Base-by-base conservation (phyloP, 1,140 invertebrate genomes). In the Ridgeia piscesae region DNA sequence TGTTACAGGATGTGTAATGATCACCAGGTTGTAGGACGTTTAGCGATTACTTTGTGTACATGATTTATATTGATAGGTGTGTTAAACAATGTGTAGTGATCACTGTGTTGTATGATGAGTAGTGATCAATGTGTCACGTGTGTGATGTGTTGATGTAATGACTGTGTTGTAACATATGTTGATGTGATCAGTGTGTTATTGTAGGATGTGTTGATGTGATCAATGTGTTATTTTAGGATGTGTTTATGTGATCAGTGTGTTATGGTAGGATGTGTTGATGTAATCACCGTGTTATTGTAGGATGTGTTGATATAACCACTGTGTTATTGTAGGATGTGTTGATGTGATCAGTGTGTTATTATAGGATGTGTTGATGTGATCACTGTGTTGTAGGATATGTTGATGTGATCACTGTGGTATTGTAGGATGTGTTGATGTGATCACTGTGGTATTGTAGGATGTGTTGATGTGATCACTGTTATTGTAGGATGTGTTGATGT, bases 181-280 rank as follows among this genome's bases (percentile, higher is more conserved):
- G 58, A 6, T 77, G 58, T 77, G 58, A 77, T 77, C 58, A 31
- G 8, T 77, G 58, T 77, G 58, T 77, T n/a, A n/a, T n/a, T 77
- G 27, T 77, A 77, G 58, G 58, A 77, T 77, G 58, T 77, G 58
- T 77, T 77, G 58, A 77, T 77, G 58, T 77, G 58, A 77, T 77
- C 17, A 77, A 6, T 77, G 11, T 17, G 11, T 17, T 77, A 31
- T 77, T 77, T 6, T 77, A 77, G 58, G 17, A 77, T 77, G 58
- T 77, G 58, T 77, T 77, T 2, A 77, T 17, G 58, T 77, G 58
- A 77, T 77, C 58, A 31, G 8, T 77, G 58, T 77, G 58, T 77
- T 42, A 42, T 42, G 8, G 58, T 77, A 77, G 6, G 58, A 77
- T 77, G 58, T 77, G 58, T 77, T 77, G 58, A 77, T 8, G 27